A percentile compares a stretch with the other conserved stretches of the same genome.
Conservation (phyloP, 2,797 vertebrate species). For the Eulemur coronatus region DNA sequence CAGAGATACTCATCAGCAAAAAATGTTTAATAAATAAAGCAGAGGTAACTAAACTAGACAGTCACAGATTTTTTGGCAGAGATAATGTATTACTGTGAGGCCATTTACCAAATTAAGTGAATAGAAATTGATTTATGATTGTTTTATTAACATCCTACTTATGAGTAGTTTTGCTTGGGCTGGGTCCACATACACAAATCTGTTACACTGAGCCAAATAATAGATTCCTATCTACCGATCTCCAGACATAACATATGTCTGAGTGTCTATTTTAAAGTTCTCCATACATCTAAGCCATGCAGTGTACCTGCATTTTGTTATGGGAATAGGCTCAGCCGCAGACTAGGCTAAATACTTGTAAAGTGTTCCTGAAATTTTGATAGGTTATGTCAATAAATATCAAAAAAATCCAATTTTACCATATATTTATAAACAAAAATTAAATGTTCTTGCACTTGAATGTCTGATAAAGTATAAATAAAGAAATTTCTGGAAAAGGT, state of each 20-base stretch:
- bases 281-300: not conserved
- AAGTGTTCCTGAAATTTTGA: not conserved
- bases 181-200: not conserved
- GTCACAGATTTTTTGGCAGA: not conserved
- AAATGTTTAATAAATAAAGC: conserved; percentile 24
- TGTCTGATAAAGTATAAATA: not conserved
- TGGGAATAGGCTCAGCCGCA: not conserved
- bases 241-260: not conserved
- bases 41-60: not conserved
- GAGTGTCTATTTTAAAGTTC: not conserved
- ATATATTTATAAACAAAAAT: conserved; percentile 5
- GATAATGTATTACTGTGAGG: not conserved
- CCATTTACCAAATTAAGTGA: conserved; percentile 6
- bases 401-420: not conserved
- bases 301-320: not conserved
- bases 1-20: not conserved
- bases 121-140: not conserved
- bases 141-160: conserved; percentile 30
- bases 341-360: not conserved
- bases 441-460: not conserved
- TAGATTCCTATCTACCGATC: not conserved
- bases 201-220: not conserved
- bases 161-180: not conserved
- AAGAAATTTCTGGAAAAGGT: not conserved
- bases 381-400: not conserved